A percentile compares a stretch with the other conserved stretches of the same genome.
Evolutionary conservation across 2,113 vertebrate species (phyloP).

Genomic region (Neotoma lepida): DNA sequence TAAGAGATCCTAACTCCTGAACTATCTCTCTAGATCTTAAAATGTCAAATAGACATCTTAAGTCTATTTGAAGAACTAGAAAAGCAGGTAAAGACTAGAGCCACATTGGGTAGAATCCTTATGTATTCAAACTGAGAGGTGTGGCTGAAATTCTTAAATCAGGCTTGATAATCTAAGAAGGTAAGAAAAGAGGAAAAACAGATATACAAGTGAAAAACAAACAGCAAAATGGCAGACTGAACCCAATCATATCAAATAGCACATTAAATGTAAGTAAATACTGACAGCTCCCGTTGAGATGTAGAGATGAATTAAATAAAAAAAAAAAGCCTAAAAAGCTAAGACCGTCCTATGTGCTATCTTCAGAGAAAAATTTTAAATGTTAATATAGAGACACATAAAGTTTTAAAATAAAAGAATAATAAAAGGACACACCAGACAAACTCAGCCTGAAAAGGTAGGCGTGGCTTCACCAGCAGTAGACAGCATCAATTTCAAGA

Average conservation of each 20-base stretch:
- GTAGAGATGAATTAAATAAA: not conserved
- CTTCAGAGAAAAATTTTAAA: slow-evolving; percentile 11
- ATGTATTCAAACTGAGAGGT: not conserved
- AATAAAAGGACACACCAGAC: not conserved
- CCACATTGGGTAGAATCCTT: not conserved
- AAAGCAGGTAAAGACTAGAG: not conserved
- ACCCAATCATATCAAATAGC: not conserved
- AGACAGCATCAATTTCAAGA: not conserved
- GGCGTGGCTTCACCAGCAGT: not conserved
- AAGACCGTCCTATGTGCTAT: not conserved
- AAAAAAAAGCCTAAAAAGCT: not conserved
- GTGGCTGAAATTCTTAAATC: not conserved
- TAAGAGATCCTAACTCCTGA: not conserved
- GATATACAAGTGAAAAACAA: not conserved
- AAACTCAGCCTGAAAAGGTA: not conserved
- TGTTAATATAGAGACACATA: not conserved
- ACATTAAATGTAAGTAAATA: not conserved
- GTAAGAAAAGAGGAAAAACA: not conserved
- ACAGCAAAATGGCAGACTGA: not conserved
- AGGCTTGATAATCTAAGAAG: not conserved
- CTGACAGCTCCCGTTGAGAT: not conserved
- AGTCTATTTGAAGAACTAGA: not conserved
- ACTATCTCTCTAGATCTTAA: no score
- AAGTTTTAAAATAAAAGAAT: not conserved
- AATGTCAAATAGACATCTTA: no score